A percentile compares a stretch with the other conserved stretches of the same genome.
Evolutionary conservation across 2,888 invertebrate species (phyloP).

Genomic region (Resseliella maxima): DNA sequence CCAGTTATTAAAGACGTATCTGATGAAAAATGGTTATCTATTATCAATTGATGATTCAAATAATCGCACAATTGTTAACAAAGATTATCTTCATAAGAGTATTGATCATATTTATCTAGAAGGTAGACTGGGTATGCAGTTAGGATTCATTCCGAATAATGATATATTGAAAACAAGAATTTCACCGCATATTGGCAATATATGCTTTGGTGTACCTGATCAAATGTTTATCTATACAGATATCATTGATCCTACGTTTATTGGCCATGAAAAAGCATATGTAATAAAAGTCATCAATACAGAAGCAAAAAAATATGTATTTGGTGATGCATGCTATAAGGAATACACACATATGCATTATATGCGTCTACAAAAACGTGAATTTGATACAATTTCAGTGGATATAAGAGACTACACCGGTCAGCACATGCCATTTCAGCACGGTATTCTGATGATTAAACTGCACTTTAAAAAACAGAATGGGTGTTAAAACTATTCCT

Average conservation of each 20-base stretch:
- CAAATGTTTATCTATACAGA: conserved; percentile 43
- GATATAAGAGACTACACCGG: not conserved
- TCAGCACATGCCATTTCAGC: not conserved
- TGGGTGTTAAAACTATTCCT: not conserved
- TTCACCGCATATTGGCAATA: not conserved
- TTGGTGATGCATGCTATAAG: not conserved
- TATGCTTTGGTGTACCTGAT: not conserved
- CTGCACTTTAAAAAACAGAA: not conserved
- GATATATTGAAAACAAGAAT: not conserved
- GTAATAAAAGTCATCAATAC: conserved; percentile 36
- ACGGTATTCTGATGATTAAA: conserved; percentile 6
- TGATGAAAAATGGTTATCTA: not conserved
- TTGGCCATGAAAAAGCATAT: not conserved
- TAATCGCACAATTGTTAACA: not conserved
- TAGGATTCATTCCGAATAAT: not conserved
- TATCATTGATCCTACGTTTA: conserved; percentile 27
- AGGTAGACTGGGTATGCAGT: not conserved
- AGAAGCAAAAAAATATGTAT: not conserved
- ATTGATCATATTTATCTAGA: not conserved
- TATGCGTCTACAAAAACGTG: not conserved
- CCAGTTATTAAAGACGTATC: not conserved
- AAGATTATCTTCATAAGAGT: not conserved
- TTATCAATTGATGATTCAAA: not conserved
- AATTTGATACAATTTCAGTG: conserved; percentile 8
- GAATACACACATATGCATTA: not conserved